Conservation (phyloP, 2,888 invertebrate genomes). For the Argyresthia albistria region DNA sequence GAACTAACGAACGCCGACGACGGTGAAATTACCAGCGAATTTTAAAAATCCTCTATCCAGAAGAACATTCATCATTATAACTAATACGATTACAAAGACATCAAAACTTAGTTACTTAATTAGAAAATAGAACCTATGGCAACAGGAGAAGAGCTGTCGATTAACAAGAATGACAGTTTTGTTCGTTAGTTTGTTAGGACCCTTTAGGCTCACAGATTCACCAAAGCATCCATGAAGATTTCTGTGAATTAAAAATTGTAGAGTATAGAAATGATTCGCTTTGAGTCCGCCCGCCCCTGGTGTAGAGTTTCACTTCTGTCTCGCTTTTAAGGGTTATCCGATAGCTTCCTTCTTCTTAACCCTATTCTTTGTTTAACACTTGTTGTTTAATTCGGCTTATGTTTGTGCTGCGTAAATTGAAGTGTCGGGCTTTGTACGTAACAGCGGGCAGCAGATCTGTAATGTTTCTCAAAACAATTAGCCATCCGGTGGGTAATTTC, state of each 20-base stretch:
- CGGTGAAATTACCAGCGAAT: slow-evolving; percentile 10
- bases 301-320: neutral
- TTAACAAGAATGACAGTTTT: neutral
- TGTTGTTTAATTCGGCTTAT: slow-evolving; percentile 3
- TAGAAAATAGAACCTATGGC: neutral
- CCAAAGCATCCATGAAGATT: neutral
- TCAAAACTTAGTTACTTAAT: neutral
- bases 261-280: slow-evolving; percentile 5
- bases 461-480: no score
- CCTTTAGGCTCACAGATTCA: neutral
- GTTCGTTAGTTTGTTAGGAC: neutral
- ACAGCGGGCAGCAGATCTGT: neutral
- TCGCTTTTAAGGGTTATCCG: neutral
- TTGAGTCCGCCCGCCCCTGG: neutral
- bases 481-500: no score
- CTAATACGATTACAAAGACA: neutral
- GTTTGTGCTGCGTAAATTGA: slow-evolving; percentile 1
- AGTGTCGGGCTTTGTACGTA: neutral
- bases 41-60: no score
- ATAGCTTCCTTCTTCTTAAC: neutral
- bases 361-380: slow-evolving; percentile 1
- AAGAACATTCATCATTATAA: neutral
- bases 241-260: neutral
- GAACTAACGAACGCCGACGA: no score
- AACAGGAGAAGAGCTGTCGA: neutral